Conservation (phyloP, 2,113 vertebrate species). For the Mesoclemmys tuberculata region DNA sequence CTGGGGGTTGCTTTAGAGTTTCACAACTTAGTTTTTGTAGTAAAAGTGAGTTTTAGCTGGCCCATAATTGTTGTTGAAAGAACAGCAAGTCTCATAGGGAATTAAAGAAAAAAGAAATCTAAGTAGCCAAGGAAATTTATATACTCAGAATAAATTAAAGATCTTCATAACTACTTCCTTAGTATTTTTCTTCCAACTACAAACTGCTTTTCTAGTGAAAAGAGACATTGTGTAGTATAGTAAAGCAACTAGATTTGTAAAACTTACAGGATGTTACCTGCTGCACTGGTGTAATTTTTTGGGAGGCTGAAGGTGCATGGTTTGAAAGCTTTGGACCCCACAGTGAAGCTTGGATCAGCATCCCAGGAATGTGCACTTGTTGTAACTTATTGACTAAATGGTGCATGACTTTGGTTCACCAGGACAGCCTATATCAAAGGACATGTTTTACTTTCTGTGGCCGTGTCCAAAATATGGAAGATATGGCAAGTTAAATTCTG, state of each 20-base stretch:
- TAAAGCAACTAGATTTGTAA: rapidly evolving
- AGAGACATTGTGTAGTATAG: neutral
- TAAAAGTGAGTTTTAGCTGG: neutral
- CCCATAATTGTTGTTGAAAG: neutral
- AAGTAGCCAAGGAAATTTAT: neutral
- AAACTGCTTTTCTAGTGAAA: neutral
- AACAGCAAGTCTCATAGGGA: neutral
- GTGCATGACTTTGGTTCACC: neutral
- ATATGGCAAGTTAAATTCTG: neutral
- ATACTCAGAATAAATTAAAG: neutral
- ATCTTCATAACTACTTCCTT: neutral
- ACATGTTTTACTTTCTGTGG: neutral
- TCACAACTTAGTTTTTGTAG: neutral
- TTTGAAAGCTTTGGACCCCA: neutral
- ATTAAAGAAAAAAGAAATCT: neutral
- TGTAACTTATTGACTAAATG: neutral
- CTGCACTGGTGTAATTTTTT: neutral
- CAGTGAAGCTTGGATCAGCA: neutral
- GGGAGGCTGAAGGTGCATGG: neutral
- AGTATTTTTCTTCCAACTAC: neutral
- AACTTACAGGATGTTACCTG: neutral
- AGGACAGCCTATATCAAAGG: neutral
- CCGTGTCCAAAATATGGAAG: conserved; percentile 9
- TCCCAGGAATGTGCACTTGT: neutral
- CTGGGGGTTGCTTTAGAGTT: neutral